Base-by-base conservation (phyloP, 2,797 vertebrate genomes). In the Pseudochromis fuscus region DNA sequence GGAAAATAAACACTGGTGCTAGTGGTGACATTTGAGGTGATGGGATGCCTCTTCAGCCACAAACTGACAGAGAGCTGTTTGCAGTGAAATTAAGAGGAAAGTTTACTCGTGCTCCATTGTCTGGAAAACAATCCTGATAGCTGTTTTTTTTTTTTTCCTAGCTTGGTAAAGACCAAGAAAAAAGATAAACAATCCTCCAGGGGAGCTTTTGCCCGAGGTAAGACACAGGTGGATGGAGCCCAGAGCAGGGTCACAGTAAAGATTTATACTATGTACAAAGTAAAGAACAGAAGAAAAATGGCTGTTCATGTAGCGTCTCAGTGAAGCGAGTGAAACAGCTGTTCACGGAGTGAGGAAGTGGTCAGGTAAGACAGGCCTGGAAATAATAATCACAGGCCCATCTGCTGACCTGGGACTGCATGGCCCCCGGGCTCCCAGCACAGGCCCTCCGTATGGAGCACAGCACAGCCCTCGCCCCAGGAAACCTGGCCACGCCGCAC, bases 311-410 rank as follows among this genome's bases (percentile, higher is more conserved):
- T 87, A 89, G 92, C 93, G 92, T 94, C 93, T 95, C 95, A 93
- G 94, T 95, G 95, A 96, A 96, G 96, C 95, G 95, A 96, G 93
- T 71, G 92, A 96, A 97, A 95, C 96, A 98, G 96, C 96, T 98
- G 97, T 95, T 98, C 96, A 95, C 89, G 94, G 94, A 94, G 95
- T 91, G 96, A 96, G 93, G 94, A 95, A 94, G 96, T 94, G 96
- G 96, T 95, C 96, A 96, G 95, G 95, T 95, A 97, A 96, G 94
- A 95, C 93, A 93, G 94, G 94, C 94, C 93, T 96, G 95, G 94
- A 97, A 96, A 96, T 94, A 96, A 96, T 94, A 95, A 96, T 96
- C 97, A 97, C 92, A 95, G 90, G 95, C 95, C 97, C 97, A 98
- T 98, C 97, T 98, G 97, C 95, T 95, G 95, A 96, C 96, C 96